phyloP scores from a whole-genome alignment of 2,113 vertebrate species.

The Apteryx mantelli region DNA sequence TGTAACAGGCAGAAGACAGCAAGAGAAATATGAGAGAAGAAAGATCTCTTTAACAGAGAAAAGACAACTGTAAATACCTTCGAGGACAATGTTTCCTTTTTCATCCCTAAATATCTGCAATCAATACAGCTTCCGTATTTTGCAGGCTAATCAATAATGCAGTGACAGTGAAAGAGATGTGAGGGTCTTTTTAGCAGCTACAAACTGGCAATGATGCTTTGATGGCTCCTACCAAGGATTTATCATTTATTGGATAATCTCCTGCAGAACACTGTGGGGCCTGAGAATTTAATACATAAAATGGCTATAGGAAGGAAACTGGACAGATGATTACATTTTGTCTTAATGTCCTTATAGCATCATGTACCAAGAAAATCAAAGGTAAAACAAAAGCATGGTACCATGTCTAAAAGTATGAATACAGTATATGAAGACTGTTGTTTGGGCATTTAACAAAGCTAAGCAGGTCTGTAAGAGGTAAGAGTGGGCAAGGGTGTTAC shows the following conservation, averaged over 20 bases:
- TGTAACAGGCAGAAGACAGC: neutral
- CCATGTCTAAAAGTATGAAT: neutral
- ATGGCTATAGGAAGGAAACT: neutral
- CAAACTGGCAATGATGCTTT: slow-evolving; percentile 40
- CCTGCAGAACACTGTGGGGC: slow-evolving; percentile 12
- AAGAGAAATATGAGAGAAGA: neutral
- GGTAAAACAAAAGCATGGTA: neutral
- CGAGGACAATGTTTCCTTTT: slow-evolving; percentile 19
- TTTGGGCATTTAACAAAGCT: neutral
- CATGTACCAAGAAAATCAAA: neutral
- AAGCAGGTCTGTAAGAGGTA: neutral
- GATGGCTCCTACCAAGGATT: slow-evolving; percentile 42
- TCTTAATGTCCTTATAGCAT: neutral
- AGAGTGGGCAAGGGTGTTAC: neutral
- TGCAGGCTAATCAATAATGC: slow-evolving; percentile 56
- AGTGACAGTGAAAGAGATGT: slow-evolving; percentile 47
- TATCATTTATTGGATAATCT: slow-evolving; percentile 56
- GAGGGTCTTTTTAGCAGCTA: neutral
- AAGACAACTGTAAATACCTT: neutral
- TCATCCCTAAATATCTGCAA: slow-evolving; percentile 65
- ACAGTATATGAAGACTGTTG: neutral
- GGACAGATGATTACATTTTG: neutral
- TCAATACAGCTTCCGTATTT: slow-evolving; percentile 53
- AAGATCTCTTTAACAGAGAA: neutral
- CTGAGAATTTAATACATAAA: slow-evolving; percentile 5